phyloP scores from a whole-genome alignment of 2,113 vertebrate genomes.

The Laticauda laticaudata region DNA sequence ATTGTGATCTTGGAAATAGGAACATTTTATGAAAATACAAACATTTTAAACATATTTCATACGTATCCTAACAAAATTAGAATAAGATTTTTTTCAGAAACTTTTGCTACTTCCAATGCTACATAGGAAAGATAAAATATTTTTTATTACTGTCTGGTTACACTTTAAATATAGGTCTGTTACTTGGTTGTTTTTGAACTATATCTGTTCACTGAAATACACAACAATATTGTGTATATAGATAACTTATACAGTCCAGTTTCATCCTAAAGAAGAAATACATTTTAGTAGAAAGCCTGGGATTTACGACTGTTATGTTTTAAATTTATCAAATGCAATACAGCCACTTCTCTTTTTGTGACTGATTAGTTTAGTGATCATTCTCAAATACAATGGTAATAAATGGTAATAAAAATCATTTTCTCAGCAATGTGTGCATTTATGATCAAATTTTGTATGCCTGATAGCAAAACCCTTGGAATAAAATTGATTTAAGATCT shows the following conservation, averaged over 20 bases:
- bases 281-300: background rate
- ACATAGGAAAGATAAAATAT: background rate
- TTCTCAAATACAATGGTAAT: background rate
- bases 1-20: background rate
- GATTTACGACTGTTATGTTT: background rate
- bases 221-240: background rate
- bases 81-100: background rate
- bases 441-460: background rate
- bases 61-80: background rate
- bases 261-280: background rate
- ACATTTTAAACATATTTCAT: background rate
- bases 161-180: background rate
- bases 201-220: background rate
- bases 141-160: background rate
- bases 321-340: background rate
- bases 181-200: background rate
- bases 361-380: background rate
- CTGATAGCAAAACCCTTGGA: background rate
- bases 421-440: background rate
- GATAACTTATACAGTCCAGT: background rate
- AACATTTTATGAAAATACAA: background rate
- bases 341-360: background rate
- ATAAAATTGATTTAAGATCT: background rate
- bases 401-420: background rate
- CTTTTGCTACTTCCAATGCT: background rate